Evolutionary conservation across 2,113 vertebrate species (phyloP).

Genomic region (Aleadryas rufinucha): DNA sequence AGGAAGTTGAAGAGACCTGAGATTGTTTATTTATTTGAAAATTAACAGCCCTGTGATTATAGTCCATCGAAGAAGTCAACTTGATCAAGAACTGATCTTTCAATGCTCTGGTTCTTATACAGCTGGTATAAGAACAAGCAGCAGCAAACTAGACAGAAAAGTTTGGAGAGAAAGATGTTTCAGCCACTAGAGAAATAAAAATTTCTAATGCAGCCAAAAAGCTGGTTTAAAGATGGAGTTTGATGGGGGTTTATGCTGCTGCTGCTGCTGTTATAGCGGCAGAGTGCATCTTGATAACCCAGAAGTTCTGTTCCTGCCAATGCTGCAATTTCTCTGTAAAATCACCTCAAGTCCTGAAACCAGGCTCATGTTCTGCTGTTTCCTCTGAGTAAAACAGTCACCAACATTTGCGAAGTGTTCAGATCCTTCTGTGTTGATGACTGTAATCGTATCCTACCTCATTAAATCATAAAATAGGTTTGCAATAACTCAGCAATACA

Average conservation of each 20-base stretch:
- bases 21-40: not conserved
- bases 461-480: not conserved
- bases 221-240: not conserved
- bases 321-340: not conserved
- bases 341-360: not conserved
- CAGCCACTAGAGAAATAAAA: not conserved
- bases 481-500: not conserved
- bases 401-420: not conserved
- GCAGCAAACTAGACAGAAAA: not conserved
- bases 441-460: not conserved
- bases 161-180: not conserved
- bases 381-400: not conserved
- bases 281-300: not conserved
- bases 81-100: not conserved
- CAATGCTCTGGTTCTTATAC: not conserved
- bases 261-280: not conserved
- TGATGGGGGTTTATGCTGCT: not conserved
- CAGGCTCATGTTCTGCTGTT: not conserved
- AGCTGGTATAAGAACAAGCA: not conserved
- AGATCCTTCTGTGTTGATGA: not conserved
- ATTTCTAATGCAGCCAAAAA: not conserved
- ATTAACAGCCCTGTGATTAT: not conserved
- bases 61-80: not conserved
- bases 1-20: not conserved
- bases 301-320: not conserved